These are phyloP conservation scores for Amphipyra berbera DNA, from an alignment of 2,888 invertebrate genomes.

Conservation along the genomic window DNA sequence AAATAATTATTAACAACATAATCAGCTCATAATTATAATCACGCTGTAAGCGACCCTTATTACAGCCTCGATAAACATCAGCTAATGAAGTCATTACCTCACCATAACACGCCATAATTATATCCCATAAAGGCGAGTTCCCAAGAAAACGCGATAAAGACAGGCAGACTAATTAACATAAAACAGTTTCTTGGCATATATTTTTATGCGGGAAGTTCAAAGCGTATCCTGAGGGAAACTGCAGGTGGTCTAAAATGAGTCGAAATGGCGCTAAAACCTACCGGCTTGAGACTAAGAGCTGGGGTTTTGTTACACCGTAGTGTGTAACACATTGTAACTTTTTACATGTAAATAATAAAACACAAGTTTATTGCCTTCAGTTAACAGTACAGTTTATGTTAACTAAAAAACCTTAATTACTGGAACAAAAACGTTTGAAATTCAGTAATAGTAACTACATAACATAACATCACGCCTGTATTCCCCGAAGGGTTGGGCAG, in stretches of 20 bases:
- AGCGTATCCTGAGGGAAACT: constrained; percentile 52
- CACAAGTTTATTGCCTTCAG: too few species aligned
- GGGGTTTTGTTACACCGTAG: constrained; percentile 51
- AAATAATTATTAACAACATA: constrained; percentile 2
- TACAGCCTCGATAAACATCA: constrained; percentile 30
- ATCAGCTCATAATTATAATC: constrained; percentile 22
- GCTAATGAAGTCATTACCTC: constrained; percentile 45
- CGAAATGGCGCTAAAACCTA: constrained; percentile 38
- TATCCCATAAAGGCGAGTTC: constrained; percentile 36
- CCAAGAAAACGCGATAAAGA: constrained; percentile 37
- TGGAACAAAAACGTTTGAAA: too few species aligned
- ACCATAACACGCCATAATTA: constrained; percentile 42
- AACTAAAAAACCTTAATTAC: too few species aligned
- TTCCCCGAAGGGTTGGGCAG: too few species aligned
- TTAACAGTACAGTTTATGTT: too few species aligned
- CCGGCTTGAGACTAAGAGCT: constrained; percentile 35
- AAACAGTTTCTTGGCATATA: constrained; percentile 54
- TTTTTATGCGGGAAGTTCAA: constrained; percentile 56
- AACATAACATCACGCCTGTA: too few species aligned
- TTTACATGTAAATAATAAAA: too few species aligned
- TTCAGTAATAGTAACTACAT: too few species aligned
- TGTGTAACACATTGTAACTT: constrained; percentile 1
- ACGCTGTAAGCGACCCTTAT: constrained; percentile 3
- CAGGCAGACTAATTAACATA: constrained; percentile 61
- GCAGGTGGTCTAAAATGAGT: constrained; percentile 68